Conservation (phyloP, 2,113 vertebrate genomes). For the Ophiodon elongatus region DNA sequence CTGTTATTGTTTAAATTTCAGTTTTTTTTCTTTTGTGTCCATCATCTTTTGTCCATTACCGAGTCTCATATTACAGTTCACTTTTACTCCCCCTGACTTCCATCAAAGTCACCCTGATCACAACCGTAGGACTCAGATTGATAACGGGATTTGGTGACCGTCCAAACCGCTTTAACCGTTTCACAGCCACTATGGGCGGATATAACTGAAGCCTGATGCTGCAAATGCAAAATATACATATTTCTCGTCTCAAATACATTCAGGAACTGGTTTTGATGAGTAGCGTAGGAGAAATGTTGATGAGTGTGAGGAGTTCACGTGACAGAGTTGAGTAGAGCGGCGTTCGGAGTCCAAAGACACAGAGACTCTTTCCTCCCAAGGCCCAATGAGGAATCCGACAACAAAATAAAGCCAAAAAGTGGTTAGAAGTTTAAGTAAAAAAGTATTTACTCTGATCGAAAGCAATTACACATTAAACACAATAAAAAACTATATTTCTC, state of each 20-base stretch:
- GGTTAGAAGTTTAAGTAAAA: too few species aligned
- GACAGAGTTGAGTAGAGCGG: background rate
- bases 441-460: too few species aligned
- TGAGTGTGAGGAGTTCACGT: background rate
- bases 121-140: background rate
- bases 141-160: background rate
- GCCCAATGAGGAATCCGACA: too few species aligned
- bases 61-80: background rate
- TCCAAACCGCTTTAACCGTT: background rate
- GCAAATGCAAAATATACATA: background rate
- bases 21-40: background rate
- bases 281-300: background rate
- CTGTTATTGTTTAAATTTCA: slow-evolving; percentile 5
- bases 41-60: slow-evolving; percentile 4
- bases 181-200: background rate
- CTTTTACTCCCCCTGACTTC: background rate
- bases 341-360: background rate
- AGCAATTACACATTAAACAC: too few species aligned
- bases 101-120: background rate
- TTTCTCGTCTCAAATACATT: background rate
- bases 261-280: background rate
- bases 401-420: too few species aligned
- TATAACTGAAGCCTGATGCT: background rate
- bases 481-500: too few species aligned
- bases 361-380: too few species aligned